Evolutionary conservation across 2,113 vertebrate genomes (phyloP).

Genomic region (Colius striatus): DNA sequence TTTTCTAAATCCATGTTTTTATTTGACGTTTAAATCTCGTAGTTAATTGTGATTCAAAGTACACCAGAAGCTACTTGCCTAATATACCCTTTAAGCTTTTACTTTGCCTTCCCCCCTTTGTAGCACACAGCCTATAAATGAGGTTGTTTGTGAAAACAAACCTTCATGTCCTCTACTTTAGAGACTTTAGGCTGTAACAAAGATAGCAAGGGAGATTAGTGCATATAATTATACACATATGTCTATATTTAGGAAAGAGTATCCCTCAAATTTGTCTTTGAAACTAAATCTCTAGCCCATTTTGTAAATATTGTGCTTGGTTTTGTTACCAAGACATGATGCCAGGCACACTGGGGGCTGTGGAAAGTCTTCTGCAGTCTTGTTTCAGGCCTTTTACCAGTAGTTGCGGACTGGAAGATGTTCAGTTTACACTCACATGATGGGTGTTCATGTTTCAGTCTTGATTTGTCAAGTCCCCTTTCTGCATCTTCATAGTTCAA

Average conservation of each 20-base stretch:
- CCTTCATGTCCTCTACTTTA: too few relatives aligned
- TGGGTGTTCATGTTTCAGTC: background rate
- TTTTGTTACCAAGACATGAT: fast-evolving
- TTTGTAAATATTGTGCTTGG: background rate
- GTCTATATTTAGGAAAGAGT: fast-evolving
- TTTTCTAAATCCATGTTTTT: background rate
- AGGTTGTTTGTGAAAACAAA: background rate
- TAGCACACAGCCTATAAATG: background rate
- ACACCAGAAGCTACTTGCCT: fast-evolving
- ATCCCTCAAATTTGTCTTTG: background rate
- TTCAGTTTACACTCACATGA: fast-evolving
- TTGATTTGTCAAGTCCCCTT: background rate
- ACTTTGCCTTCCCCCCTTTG: background rate
- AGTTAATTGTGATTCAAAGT: too few relatives aligned
- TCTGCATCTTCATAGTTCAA: background rate
- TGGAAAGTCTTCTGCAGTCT: background rate
- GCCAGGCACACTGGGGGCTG: fast-evolving
- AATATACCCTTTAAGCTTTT: fast-evolving
- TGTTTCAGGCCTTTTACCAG: background rate
- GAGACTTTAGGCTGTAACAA: background rate
- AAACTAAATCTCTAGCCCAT: fast-evolving
- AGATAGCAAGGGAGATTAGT: background rate
- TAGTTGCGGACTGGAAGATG: background rate
- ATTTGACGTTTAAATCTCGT: background rate
- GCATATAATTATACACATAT: background rate